Base-by-base conservation (phyloP, 37 sponge, comb jelly and placozoan genomes). In the Cladorhizidae sp. region DNA sequence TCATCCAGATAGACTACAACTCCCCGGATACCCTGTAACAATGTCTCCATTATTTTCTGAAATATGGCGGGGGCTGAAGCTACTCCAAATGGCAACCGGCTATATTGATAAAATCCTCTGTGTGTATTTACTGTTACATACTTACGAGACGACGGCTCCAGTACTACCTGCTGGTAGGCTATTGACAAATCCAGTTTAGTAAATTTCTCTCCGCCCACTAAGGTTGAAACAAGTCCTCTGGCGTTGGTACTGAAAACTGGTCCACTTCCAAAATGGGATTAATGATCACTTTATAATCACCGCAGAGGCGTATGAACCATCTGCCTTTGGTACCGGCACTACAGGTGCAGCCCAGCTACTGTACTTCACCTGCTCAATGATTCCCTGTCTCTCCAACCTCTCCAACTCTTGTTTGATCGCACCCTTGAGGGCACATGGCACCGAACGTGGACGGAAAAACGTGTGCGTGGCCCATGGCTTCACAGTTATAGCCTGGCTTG, bases 51-150 rank as follows among this genome's bases (percentile, higher is more conserved):
- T 22, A 26, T 68, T 36, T 40, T 42, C 61, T 85, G 85, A 54
- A 77, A 85, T 29, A 85, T 85, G 22, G 78, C 77, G 5, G 78
- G 67, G 5, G 78, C 85, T 22, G 71, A 67, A 0, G 85, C 67
- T 37, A 85, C 72, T 31, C 85, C 78, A 77, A 76, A 85, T 31
- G 78, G 85, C 40, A 77, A 39, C 49, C 85, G 11, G 17, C 72
- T 77, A 49, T 65, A 76, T 22, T 40, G 42, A 55, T 37, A 85
- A 23, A 85, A 37, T 54, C 71, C 85, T 37, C 52, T 67, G 58
- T 43, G 72, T 22, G n/a, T n/a, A n/a, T n/a, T n/a, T n/a, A n/a
- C n/a, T n/a, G n/a, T n/a, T n/a, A 77, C 55, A 55, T 40, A 40
- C 57, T 76, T 33, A 31, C 31, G 49, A 21, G 58, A 65, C 32